Conservation (phyloP, 2,797 vertebrate species). For the Fringilla coelebs region DNA sequence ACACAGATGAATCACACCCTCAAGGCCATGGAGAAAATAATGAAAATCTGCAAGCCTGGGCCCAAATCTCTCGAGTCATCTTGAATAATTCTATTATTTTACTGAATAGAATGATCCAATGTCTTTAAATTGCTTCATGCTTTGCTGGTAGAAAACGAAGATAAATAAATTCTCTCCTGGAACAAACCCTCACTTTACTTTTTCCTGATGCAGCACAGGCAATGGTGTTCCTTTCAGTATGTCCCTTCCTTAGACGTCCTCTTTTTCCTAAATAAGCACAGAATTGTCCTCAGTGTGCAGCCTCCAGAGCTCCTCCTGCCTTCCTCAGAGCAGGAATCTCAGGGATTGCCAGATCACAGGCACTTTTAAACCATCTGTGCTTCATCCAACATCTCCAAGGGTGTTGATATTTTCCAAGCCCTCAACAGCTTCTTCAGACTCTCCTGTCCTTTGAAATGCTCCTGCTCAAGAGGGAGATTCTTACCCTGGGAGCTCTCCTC, state of each 20-base stretch:
- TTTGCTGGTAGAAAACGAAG: neutral
- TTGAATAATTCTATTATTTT: neutral
- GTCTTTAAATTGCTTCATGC: neutral
- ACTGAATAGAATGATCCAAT: neutral
- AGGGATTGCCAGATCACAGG: neutral
- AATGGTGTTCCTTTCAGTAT: neutral
- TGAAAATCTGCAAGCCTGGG: neutral
- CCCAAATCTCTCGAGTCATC: neutral
- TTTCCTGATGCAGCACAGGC: neutral
- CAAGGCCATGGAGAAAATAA: constrained; percentile 2
- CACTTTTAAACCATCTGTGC: neutral
- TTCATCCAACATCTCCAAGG: neutral
- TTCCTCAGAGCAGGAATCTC: neutral
- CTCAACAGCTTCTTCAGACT: neutral
- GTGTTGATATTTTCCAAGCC: neutral
- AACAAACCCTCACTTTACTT: neutral
- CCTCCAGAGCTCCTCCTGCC: neutral
- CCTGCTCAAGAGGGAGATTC: neutral
- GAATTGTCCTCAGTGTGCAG: neutral
- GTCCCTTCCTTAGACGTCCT: neutral
- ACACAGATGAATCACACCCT: constrained; percentile 38
- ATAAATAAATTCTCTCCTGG: neutral
- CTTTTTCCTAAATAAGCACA: neutral
- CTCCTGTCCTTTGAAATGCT: neutral
- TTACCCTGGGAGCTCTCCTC: neutral